phyloP scores from a whole-genome alignment of 2,888 invertebrate genomes.

The Dimorphilus gyrociliatus region DNA sequence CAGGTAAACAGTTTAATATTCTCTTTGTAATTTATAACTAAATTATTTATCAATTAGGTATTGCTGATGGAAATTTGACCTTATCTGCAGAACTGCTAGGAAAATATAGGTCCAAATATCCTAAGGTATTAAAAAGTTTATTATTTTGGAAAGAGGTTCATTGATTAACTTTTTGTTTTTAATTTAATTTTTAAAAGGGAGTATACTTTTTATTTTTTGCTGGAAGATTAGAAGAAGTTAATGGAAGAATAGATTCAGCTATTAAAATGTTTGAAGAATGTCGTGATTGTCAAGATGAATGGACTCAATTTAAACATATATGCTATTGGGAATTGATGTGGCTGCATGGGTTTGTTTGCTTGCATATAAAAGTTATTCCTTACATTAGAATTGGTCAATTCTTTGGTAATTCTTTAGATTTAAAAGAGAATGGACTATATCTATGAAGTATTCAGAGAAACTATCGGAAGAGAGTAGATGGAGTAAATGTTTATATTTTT shows the following conservation, averaged over 20 bases:
- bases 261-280: conserved; percentile 61
- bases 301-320: conserved; percentile 14
- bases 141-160: too few relatives aligned
- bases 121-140: conserved; percentile 45
- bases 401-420: too few relatives aligned
- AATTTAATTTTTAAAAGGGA: too few relatives aligned
- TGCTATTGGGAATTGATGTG: conserved; percentile 17
- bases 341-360: conserved; percentile 51
- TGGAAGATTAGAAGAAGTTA: conserved; percentile 64
- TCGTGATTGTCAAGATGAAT: conserved; percentile 10
- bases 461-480: conserved; percentile 65
- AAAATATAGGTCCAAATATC: conserved; percentile 46
- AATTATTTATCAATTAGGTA: too few relatives aligned
- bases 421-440: conserved; percentile 56
- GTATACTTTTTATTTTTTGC: conserved; percentile 81
- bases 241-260: conserved; percentile 57
- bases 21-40: too few relatives aligned
- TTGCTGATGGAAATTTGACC: conserved; percentile 58
- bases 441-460: conserved; percentile 52
- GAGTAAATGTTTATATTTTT: conserved; percentile 79
- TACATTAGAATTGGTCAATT: too few relatives aligned
- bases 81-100: conserved; percentile 56
- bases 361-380: too few relatives aligned
- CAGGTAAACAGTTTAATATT: too few relatives aligned
- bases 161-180: too few relatives aligned